Evolutionary conservation across 2,888 invertebrate species (phyloP), one percentile per base, ranked within the genome.

Genomic region (Trichogramma evanescens): DNA sequence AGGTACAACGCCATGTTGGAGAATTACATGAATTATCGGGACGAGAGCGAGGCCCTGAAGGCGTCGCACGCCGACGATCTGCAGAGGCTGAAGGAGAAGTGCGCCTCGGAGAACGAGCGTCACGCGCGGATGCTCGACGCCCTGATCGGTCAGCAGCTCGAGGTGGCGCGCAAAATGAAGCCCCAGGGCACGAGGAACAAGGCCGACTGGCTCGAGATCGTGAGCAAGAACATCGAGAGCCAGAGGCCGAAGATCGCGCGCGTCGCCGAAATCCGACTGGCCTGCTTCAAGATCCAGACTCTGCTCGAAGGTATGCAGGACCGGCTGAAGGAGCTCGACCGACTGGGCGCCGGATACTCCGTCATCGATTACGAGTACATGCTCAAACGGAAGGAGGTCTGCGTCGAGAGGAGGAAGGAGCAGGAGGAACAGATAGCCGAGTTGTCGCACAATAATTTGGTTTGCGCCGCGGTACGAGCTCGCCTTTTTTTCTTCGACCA

Each of bases 341-440:
- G 57, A 26, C 51, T 69, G n/a, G 67, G 67, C 0, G 63, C 64
- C 3, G 66, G 66, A 7, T 65, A 54, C 43, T 66, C 68, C 3
- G 59, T 68, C 10, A 60, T 66, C 46, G 66, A 68, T 48, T 70
- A 70, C 41, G 68, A 68, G 42, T 56, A 63, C 54, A 53, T 71
- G 52, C 4, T 50, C 26, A 65, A 60, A 10, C 58, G 54, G 9
- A 65, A 66, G 9, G 45, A 58, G 5, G 53, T 59, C 9, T 54
- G 58, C 9, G 51, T 50, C 6, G 69, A 69, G 39, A 69, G 67
- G 48, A 42, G 67, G 10, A 67, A 69, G 38, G 67, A 70, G 40
- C 66, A 66, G 39, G 54, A 51, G 9, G 65, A 67, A 8, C 60
- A 65, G 39, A 59, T 67, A 38, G 42, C 26, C 6, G 67, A 61